Evolutionary conservation across 2,888 invertebrate genomes (phyloP), one percentile per base, ranked within the genome.

Genomic region (Hetaerina titia): DNA sequence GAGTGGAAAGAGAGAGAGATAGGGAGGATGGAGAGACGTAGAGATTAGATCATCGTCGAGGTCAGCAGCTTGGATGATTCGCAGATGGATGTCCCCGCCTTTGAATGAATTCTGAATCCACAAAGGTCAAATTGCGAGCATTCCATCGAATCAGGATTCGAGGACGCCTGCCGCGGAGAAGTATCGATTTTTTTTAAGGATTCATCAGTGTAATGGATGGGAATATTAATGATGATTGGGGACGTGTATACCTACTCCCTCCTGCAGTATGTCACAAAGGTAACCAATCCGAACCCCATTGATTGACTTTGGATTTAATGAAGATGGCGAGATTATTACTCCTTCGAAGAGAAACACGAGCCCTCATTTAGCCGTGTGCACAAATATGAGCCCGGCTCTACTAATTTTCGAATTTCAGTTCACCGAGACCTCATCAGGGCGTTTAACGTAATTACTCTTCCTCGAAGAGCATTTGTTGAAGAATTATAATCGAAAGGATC

Each of bases 11-110:
- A 8, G 17, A 5, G 69, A n/a, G 45, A 45, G 45, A n/a, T n/a
- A n/a, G n/a, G n/a, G n/a, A 45, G 45, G 45, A 45, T 4, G 45
- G 4, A 45, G 45, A 45, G 17, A 45, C 64, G 90, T 63, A 58
- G 90, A 64, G 63, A 63, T 90, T 90, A 90, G 63, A 90, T 90
- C 90, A 90, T 90, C 90, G 63, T 64, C 64, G 63, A 60, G 92
- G 92, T 64, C 63, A 64, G 92, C 45, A 56, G 45, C 45, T 45
- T 17, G 58, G 69, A 25, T 74, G 92, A 22, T 74, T 69, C 57
- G 74, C 25, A 64, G 92, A 64, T 90, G 90, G 45, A 64, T 45
- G 64, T 6, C 9, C 31, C 69, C 69, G 69, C 81, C n/a, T 11
- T 17, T 25, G 90, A 25, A 60, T 4, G 13, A 11, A 92, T n/a